Evolutionary conservation across 92 coral and sea anemone genomes (phyloP).

Genomic region (Scolanthus callimorphus): DNA sequence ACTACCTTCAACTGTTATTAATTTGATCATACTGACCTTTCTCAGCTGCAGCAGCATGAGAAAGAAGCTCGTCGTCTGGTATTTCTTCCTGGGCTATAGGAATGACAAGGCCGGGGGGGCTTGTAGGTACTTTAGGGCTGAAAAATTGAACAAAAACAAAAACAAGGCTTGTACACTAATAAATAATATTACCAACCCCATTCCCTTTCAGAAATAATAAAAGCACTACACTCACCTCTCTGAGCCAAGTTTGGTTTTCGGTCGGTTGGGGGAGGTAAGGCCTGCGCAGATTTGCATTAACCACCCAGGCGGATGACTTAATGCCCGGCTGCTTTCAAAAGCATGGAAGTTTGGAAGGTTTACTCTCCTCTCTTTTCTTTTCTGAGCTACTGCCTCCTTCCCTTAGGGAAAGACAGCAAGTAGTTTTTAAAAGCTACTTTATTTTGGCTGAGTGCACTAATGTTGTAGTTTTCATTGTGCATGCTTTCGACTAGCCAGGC

Average conservation of each 20-base stretch:
- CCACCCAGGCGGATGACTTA: not conserved
- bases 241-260: not conserved
- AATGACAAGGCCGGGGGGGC: too few relatives aligned
- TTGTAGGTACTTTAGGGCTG: too few relatives aligned
- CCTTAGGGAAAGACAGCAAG: not conserved
- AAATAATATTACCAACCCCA: too few relatives aligned
- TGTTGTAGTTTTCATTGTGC: not conserved
- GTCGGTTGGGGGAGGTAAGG: not conserved
- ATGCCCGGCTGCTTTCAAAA: not conserved
- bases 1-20: too few relatives aligned
- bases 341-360: not conserved
- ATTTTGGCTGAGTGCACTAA: not conserved
- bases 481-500: slow-evolving; percentile 14
- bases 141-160: too few relatives aligned
- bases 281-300: not conserved
- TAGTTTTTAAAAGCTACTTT: too few relatives aligned
- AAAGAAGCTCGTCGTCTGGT: not conserved
- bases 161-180: too few relatives aligned
- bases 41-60: not conserved
- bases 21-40: not conserved
- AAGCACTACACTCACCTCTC: too few relatives aligned
- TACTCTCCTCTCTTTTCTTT: not conserved
- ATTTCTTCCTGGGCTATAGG: not conserved
- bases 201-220: too few relatives aligned
- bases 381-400: not conserved